These are phyloP conservation scores for Orius laevigatus DNA, from an alignment of 1,140 invertebrate genomes.

Conservation along the genomic window DNA sequence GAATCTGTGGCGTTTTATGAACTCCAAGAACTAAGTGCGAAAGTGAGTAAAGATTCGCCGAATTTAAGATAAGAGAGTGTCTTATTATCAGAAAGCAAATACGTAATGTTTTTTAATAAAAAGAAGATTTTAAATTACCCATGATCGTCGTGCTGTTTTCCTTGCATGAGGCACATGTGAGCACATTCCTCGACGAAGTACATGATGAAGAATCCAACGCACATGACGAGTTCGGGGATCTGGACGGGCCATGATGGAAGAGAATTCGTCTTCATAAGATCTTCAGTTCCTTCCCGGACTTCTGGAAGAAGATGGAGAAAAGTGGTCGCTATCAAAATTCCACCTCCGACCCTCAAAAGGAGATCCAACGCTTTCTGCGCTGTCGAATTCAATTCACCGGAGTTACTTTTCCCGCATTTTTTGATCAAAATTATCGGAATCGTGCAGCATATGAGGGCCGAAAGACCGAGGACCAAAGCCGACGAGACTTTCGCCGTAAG, in stretches of 20 bases:
- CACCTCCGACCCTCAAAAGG: constrained; percentile 53
- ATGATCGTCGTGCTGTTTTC: constrained; percentile 3
- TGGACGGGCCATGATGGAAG: constrained; percentile 24
- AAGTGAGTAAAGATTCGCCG: too few relatives aligned
- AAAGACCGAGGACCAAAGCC: too few relatives aligned
- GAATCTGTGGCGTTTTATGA: too few relatives aligned
- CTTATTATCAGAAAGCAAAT: too few relatives aligned
- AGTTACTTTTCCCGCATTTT: too few relatives aligned
- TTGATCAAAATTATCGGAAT: too few relatives aligned
- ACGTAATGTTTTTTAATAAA: too few relatives aligned
- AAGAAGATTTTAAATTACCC: neutral
- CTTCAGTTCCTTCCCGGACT: constrained; percentile 40
- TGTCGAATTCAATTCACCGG: too few relatives aligned
- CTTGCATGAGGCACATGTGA: constrained; percentile 20
- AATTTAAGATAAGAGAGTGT: too few relatives aligned
- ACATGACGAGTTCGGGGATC: constrained; percentile 34
- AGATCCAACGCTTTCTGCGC: neutral
- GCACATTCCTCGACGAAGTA: constrained; percentile 37
- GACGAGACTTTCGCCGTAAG: too few relatives aligned
- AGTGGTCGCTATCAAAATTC: constrained; percentile 76
- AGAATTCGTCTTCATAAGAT: neutral
- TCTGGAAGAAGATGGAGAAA: constrained; percentile 83
- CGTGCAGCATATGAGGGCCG: too few relatives aligned
- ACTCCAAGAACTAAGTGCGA: too few relatives aligned
- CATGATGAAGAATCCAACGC: constrained; percentile 38